Conservation (phyloP, 2,113 vertebrate species). For the Fulmarus glacialis region DNA sequence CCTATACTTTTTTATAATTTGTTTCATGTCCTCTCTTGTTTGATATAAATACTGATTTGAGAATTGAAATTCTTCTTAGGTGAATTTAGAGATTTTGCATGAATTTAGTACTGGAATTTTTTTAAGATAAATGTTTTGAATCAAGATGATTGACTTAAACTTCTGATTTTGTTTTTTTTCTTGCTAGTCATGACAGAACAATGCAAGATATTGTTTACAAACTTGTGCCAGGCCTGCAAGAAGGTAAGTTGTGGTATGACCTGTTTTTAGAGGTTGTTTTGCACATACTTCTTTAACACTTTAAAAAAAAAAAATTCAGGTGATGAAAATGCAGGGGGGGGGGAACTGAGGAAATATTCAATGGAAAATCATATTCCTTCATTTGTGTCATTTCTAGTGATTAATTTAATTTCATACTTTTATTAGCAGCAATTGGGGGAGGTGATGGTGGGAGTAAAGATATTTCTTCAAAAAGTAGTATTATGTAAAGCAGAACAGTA, state of each 20-base stretch:
- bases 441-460: neutral
- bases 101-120: neutral
- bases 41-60: neutral
- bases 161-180: neutral
- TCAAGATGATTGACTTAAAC: neutral
- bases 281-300: neutral
- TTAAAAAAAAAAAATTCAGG: neutral
- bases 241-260: conserved; percentile 80
- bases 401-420: neutral
- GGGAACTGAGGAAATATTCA: neutral
- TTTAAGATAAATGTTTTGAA: neutral
- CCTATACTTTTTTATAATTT: neutral
- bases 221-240: conserved; percentile 96
- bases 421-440: neutral
- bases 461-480: neutral
- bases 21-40: neutral
- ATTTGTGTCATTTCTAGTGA: neutral
- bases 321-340: fast-evolving
- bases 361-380: neutral
- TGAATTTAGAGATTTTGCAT: neutral
- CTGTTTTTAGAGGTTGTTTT: neutral
- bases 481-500: neutral
- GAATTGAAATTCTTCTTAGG: neutral
- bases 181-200: conserved; percentile 95
- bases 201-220: conserved; percentile 99